These are phyloP conservation scores for Pipistrellus pipistrellus DNA, from an alignment of 2,797 vertebrate genomes.

Conservation along the genomic window DNA sequence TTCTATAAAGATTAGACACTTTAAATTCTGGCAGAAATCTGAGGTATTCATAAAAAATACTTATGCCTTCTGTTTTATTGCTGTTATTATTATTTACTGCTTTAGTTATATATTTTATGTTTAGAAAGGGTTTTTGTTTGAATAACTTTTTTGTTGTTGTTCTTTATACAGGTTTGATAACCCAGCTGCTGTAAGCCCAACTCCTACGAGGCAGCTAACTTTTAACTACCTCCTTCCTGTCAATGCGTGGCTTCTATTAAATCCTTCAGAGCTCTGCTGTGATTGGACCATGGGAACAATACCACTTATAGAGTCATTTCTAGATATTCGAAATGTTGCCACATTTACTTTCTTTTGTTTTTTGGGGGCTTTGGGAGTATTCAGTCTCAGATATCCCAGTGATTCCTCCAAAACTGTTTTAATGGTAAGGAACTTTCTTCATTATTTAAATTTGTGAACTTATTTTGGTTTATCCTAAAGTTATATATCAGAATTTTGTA, in stretches of 20 bases:
- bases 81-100: conserved; percentile 23
- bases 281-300: conserved; percentile 99
- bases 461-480: conserved; percentile 21
- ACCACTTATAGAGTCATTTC: conserved; percentile 95
- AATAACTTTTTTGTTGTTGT: conserved; percentile 33
- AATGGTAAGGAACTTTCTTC: conserved; percentile 92
- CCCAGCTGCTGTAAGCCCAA: conserved; percentile 97
- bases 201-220: conserved; percentile 95
- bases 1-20: background rate
- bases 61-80: background rate
- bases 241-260: conserved; percentile 97
- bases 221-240: conserved; percentile 99
- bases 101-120: conserved; percentile 37
- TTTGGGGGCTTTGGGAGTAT: conserved; percentile 92
- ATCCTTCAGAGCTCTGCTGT: conserved; percentile 98
- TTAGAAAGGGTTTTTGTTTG: conserved; percentile 14
- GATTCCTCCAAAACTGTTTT: conserved; percentile 96
- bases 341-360: conserved; percentile 94
- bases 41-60: background rate
- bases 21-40: conserved; percentile 22
- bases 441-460: conserved; percentile 21
- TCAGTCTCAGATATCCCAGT: conserved; percentile 93
- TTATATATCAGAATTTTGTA: background rate
- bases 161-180: conserved; percentile 95
- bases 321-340: conserved; percentile 95